phyloP scores from a whole-genome alignment of 2,113 vertebrate genomes.

The Sceloporus undulatus region DNA sequence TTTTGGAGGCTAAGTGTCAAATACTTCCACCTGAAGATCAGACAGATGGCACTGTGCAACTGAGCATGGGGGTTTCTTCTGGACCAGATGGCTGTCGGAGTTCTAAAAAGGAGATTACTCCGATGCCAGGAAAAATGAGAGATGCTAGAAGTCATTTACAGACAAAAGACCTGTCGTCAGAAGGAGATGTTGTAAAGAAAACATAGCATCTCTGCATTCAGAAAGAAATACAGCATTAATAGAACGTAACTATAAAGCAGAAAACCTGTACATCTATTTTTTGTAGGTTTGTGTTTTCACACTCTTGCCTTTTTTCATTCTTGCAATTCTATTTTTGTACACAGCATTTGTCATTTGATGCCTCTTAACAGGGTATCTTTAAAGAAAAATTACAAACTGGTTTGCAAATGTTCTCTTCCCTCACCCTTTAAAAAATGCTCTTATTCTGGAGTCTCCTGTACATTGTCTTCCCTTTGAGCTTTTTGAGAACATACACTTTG shows the following conservation, averaged over 20 bases:
- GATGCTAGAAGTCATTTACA: constrained; percentile 68
- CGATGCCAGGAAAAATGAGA: constrained; percentile 45
- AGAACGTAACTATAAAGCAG: constrained; percentile 76
- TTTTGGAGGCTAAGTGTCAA: constrained; percentile 59
- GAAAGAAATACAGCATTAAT: constrained; percentile 72
- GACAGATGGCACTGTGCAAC: constrained; percentile 51
- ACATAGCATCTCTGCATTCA: constrained; percentile 82
- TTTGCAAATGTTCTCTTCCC: background rate
- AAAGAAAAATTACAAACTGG: constrained; percentile 67
- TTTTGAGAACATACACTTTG: constrained; percentile 46
- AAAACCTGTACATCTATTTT: constrained; percentile 78
- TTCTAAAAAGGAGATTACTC: constrained; percentile 60
- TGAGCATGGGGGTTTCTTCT: constrained; percentile 62
- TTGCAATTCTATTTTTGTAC: constrained; percentile 78
- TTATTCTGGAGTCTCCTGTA: constrained; percentile 48
- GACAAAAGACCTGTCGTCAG: constrained; percentile 74
- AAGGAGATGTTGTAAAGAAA: constrained; percentile 81
- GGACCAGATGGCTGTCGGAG: constrained; percentile 63
- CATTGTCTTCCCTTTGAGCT: constrained; percentile 42
- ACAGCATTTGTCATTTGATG: constrained; percentile 69
- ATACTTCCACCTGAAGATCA: constrained; percentile 40
- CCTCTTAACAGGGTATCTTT: constrained; percentile 77
- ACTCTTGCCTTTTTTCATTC: constrained; percentile 72
- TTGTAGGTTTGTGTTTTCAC: constrained; percentile 73
- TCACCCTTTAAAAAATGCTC: constrained; percentile 11